Base-by-base conservation (phyloP, 1,140 invertebrate species). In the Drosophila arizonae region DNA sequence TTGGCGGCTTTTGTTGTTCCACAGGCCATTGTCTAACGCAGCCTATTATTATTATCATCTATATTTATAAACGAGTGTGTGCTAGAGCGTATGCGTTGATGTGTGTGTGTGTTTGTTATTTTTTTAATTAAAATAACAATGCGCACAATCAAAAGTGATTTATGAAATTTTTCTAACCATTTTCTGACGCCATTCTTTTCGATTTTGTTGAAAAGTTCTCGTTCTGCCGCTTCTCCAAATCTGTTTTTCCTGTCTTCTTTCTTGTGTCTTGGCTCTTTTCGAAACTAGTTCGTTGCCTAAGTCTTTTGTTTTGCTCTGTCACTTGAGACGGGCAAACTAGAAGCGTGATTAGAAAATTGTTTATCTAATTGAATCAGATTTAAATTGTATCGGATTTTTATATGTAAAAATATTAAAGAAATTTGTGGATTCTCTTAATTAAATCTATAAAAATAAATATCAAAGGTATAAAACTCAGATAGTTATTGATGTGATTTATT, bases 91-190 rank as follows among this genome's bases (percentile, higher is more conserved):
- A 36, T 45, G 43, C 8, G 15, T 46, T 30, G 3, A 30, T 2
- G 43, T 57, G 43, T 48, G 43, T 50, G 60, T 46, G 30, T 58
- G 15, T 61, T 28, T 72, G 33, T 68, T 46, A 63, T 61, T 77
- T 72, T 80, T 84, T 84, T 71, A 75, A 71, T 75, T 84, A 84
- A 75, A 89, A 88, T 87, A 89, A 87, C 84, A 87, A 87, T 80
- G 79, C 46, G 24, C 62, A 68, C 79, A 87, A 87, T 89, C 84
- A 88, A 64, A 64, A 80, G 77, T 87, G 79, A 87, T 88, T 88
- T 87, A 87, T 87, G 67, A 82, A 87, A 79, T 79, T 82, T 77
- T 82, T 56, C 30, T 50, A 67, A 55, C 21, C 28, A 78, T 75
- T 76, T 62, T 57, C 54, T 76, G 36, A 63, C 60, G 58, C 77